Evolutionary conservation across 2,888 invertebrate species (phyloP).

Genomic region (Monoplex corrugatus): DNA sequence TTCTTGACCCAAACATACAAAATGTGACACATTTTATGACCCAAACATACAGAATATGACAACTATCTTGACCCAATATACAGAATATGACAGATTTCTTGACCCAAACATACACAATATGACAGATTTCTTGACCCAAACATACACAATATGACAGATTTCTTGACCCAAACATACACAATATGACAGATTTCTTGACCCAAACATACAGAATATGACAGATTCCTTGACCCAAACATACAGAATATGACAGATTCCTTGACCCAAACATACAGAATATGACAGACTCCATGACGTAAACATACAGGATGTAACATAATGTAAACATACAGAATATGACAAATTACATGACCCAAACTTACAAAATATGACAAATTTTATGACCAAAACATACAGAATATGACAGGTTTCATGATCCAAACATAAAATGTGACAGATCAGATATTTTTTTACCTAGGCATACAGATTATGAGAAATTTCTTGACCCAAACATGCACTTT

Average conservation of each 20-base stretch:
- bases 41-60: too few relatives aligned
- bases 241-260: neutral
- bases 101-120: neutral
- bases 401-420: neutral
- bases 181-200: neutral
- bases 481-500: too few relatives aligned
- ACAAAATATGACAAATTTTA: neutral
- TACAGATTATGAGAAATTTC: too few relatives aligned
- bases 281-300: neutral
- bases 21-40: too few relatives aligned
- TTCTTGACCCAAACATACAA: too few relatives aligned
- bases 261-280: neutral
- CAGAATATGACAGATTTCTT: too few relatives aligned
- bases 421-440: neutral
- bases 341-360: neutral
- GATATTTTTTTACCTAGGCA: too few relatives aligned
- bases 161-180: neutral
- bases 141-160: neutral
- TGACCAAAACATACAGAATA: neutral
- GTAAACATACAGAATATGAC: neutral
- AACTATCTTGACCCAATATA: too few relatives aligned
- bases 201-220: too few relatives aligned
- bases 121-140: neutral
- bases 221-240: neutral
- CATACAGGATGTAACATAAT: neutral